Base-by-base conservation (phyloP, 1,140 invertebrate genomes). In the Vanessa tameamea region DNA sequence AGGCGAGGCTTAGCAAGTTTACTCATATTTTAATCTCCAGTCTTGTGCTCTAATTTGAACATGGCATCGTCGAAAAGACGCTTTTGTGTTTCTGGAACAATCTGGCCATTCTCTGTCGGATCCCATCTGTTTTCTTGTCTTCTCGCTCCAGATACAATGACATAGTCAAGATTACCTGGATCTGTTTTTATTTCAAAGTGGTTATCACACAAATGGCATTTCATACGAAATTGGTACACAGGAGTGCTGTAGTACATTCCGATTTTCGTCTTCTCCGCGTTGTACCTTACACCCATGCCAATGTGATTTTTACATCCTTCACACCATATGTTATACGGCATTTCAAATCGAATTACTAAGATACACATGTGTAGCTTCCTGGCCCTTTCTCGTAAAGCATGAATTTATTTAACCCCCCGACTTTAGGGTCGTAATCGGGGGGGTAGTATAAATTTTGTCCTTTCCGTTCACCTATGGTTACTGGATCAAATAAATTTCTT, bases 121-220 rank as follows among this genome's bases (percentile, higher is more conserved):
- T 99, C 98, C 98, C 98, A 99, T 80, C 99, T 94, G 90, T 98
- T 98, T 91, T 99, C 99, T 93, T 99, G 99, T 14, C 99, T 93
- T 81, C 98, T 94, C 5, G 99, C 98, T 12, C 99, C 99, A 80
- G 96, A 97, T 1, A 99, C 94, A 70, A 99, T 98, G 3, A 98
- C 95, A 94, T 99, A 99, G 90, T 99, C 99, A 82, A 99, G 94
- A 94, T 99, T 99, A 64, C 95, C 97, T 74, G 99, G 99, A 95
- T 99, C 99, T 47, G 99, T 99, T 93, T 99, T 98, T 64, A 99
- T 99, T 93, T 99, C 97, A 94, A 99, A 98, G 93, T 99, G 97
- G 93, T 99, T 99, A 85, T 97, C 96, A 92, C 99, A 99, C 2
- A 99, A 92, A 93, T 99, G 99, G 88, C 99, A 99, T 90, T 99